Conservation (phyloP, 2,113 vertebrate genomes). For the Otolemur garnettii region DNA sequence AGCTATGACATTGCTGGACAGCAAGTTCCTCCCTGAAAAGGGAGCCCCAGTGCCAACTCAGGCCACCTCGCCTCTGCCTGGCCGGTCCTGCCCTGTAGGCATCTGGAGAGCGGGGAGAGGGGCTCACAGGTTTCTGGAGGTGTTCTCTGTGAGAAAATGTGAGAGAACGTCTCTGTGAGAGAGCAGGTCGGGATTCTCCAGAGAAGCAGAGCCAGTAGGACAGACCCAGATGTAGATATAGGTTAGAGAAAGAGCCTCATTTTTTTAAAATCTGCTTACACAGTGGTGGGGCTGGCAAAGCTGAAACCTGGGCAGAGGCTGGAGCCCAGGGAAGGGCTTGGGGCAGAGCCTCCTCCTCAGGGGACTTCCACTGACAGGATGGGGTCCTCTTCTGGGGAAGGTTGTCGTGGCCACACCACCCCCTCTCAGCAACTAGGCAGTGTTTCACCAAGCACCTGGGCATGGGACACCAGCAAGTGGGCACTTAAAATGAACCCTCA, state of each 20-base stretch:
- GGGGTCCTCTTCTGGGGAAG: too few relatives aligned
- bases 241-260: background rate
- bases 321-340: background rate
- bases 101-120: background rate
- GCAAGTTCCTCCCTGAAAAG: background rate
- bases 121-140: background rate
- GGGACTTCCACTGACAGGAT: background rate
- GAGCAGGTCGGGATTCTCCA: background rate
- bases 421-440: background rate
- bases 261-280: background rate
- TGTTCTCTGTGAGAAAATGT: background rate
- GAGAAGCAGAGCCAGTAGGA: background rate
- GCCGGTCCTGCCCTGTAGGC: background rate
- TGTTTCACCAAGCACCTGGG: background rate
- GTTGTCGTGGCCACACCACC: background rate
- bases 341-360: background rate
- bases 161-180: too few relatives aligned
- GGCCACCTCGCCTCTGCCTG: too few relatives aligned
- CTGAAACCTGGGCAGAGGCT: background rate
- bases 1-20: background rate
- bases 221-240: background rate
- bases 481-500: rapidly evolving
- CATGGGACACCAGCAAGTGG: rapidly evolving
- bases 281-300: rapidly evolving
- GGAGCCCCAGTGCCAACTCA: too few relatives aligned